Conservation (phyloP, 2,797 vertebrate species). For the Myoxocephalus aenaeus region DNA sequence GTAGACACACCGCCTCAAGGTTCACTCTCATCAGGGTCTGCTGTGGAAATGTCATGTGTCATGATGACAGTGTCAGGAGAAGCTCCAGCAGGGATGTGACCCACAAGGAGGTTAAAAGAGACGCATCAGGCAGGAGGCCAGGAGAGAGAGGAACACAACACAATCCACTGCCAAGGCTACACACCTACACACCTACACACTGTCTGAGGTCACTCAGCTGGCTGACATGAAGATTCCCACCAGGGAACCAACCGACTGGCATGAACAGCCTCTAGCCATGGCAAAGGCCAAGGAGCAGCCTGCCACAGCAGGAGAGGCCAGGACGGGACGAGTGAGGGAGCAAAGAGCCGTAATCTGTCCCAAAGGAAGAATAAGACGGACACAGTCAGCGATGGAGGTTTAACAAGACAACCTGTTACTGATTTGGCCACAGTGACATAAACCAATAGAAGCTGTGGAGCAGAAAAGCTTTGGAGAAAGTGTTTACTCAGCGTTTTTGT, state of each 20-base stretch:
- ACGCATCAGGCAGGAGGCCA: constrained; percentile 27
- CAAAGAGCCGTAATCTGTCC: constrained; percentile 27
- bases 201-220: constrained; percentile 32
- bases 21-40: constrained; percentile 31
- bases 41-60: constrained; percentile 47
- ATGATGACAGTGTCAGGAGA: constrained; percentile 40
- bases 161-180: background rate
- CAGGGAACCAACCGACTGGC: background rate
- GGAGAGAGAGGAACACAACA: constrained; percentile 6
- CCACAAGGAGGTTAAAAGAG: constrained; percentile 27
- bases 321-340: constrained; percentile 4
- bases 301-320: constrained; percentile 6
- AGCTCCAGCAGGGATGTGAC: constrained; percentile 39
- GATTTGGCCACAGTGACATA: background rate
- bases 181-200: constrained; percentile 1
- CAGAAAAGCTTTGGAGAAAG: constrained; percentile 10
- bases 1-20: constrained; percentile 7
- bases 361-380: constrained; percentile 13
- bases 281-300: constrained; percentile 26
- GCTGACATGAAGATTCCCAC: background rate
- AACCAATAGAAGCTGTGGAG: constrained; percentile 13
- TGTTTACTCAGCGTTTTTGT: constrained; percentile 28
- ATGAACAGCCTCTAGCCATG: constrained; percentile 21
- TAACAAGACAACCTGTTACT: constrained; percentile 11
- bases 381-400: constrained; percentile 8